Evolutionary conservation across 2,888 invertebrate genomes (phyloP), one percentile per base, ranked within the genome.

Genomic region (Agrotis clavis): DNA sequence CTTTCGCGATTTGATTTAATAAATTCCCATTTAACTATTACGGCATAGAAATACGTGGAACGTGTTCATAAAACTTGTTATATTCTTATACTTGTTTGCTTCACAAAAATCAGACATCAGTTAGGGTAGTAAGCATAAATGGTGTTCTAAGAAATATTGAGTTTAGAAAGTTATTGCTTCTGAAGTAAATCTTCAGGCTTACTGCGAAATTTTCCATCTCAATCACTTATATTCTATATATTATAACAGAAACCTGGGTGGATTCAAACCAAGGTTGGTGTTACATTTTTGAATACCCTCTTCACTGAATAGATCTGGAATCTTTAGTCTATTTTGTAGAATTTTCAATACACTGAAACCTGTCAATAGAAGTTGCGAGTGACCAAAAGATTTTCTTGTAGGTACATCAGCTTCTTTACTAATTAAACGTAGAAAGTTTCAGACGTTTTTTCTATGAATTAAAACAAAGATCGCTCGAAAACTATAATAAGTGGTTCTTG

Each of bases 31-130:
- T 41, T n/a, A 70, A 73, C 67, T 53, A 60, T 59, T 53, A 60
- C 59, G 11, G 18, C 18, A 19, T 47, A 25, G 30, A 47, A 19
- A 47, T 21, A 9, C 4, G 18, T 35, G 7, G n/a, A 35, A 51
- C 68, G 19, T 48, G 53, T 53, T 59, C 30, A 56, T 45, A 61
- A 51, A 78, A 21, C 54, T 74, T 56, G 47, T 74, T 78, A 57
- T 61, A 57, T 51, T 71, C 13, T 21, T 56, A 51, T 47, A 61
- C 60, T 56, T 77, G 50, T 61, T 61, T 30, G 45, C 35, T 71
- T 51, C 45, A 47, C 51, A 73, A 16, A 71, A 71, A 54, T 66
- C 64, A 47, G 4, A 11, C 11, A 35, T n/a, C 35, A 4, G 21
- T 53, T 30, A n/a, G 21, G 21, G 16, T 65, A 53, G 35, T 64